These are phyloP conservation scores for Siniperca chuatsi DNA, from an alignment of 2,113 vertebrate genomes.

Conservation along the genomic window DNA sequence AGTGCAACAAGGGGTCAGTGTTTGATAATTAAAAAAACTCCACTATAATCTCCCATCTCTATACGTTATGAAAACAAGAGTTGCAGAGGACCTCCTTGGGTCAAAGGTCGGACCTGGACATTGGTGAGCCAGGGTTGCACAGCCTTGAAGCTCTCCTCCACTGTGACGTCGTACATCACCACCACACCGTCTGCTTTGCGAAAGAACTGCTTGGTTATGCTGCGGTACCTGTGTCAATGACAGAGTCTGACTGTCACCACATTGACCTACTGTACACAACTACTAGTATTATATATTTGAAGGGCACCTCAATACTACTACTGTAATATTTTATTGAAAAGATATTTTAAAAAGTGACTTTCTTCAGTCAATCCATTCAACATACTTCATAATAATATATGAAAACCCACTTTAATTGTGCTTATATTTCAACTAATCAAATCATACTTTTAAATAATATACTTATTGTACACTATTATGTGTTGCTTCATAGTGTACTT, in stretches of 20 bases:
- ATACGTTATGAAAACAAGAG: not conserved
- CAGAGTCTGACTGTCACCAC: not conserved
- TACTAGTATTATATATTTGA: not conserved
- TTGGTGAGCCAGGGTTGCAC: constrained; percentile 90
- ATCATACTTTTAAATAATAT: not conserved
- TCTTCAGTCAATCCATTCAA: not conserved
- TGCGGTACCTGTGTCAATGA: constrained; percentile 86
- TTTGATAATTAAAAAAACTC: not conserved
- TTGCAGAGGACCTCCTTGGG: not conserved
- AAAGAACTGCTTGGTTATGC: constrained; percentile 96
- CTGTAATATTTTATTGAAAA: not conserved
- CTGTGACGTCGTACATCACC: constrained; percentile 92
- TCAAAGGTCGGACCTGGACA: constrained; percentile 85
- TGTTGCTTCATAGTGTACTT: not conserved
- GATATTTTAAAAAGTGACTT: too few relatives aligned
- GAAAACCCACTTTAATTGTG: not conserved
- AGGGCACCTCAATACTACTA: not conserved
- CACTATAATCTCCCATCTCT: not conserved
- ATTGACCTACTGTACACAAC: not conserved
- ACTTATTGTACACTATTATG: not conserved
- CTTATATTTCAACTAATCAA: not conserved
- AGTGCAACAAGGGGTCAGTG: not conserved
- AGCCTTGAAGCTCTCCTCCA: constrained; percentile 87
- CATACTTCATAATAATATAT: not conserved
- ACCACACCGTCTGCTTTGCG: constrained; percentile 93